Conservation (phyloP, 2,888 invertebrate genomes). For the Margaritifera margaritifera region DNA sequence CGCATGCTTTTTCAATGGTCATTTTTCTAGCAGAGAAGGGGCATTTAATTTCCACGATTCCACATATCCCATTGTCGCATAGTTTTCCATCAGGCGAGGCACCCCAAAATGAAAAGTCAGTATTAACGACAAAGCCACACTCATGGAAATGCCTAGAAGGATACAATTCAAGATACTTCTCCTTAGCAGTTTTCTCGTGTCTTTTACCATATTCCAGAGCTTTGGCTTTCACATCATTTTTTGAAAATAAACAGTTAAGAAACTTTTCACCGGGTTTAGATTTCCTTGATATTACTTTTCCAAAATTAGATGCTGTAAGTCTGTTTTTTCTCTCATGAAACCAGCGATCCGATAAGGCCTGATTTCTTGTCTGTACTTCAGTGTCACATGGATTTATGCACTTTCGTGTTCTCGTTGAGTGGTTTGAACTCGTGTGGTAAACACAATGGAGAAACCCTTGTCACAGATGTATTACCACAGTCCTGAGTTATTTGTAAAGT, state of each 20-base stretch:
- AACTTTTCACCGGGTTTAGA: neutral
- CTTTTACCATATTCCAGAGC: neutral
- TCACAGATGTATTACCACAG: constrained; percentile 6
- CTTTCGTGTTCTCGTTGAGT: neutral
- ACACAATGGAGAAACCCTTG: constrained; percentile 2
- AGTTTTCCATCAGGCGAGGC: neutral
- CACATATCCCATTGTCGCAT: too few species aligned
- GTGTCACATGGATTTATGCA: neutral
- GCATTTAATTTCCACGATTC: too few species aligned
- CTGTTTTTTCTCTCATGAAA: neutral
- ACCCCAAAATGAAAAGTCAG: neutral
- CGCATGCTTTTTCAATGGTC: too few species aligned
- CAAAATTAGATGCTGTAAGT: constrained; percentile 1
- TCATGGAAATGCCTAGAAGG: neutral
- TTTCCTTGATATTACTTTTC: neutral
- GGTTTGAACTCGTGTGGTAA: constrained; percentile 3
- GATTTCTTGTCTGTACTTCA: constrained; percentile 10
- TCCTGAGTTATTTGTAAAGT: neutral
- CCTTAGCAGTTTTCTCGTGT: neutral
- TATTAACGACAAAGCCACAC: constrained; percentile 6
- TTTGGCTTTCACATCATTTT: neutral
- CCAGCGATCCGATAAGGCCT: constrained; percentile 6
- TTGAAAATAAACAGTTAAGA: neutral
- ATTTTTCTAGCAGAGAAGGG: too few species aligned
- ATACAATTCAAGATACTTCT: neutral